These are phyloP conservation scores for Chionis minor DNA, from an alignment of 2,113 vertebrate species.

Conservation along the genomic window DNA sequence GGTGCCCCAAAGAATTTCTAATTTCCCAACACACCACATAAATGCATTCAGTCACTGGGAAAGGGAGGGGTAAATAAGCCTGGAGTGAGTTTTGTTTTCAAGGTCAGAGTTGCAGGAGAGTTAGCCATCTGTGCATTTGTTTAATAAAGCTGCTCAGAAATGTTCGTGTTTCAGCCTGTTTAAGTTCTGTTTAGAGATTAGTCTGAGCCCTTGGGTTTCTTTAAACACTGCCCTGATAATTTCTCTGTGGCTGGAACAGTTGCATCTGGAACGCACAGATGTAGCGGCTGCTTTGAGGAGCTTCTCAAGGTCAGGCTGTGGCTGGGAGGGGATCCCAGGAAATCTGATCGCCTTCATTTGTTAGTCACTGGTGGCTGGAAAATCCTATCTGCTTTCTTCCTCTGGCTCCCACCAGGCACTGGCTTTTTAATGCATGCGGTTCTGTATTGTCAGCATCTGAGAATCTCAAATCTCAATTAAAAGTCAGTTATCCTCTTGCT, in stretches of 20 bases:
- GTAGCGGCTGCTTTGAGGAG: background rate
- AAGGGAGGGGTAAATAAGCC: background rate
- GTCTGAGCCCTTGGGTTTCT: background rate
- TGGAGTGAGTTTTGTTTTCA: background rate
- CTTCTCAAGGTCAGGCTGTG: slow-evolving; percentile 36
- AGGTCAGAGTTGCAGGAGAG: background rate
- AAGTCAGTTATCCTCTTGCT: background rate
- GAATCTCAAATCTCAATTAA: background rate
- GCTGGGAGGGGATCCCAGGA: background rate
- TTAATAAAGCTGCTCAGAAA: slow-evolving; percentile 14
- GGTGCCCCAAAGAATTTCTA: background rate
- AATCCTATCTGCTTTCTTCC: background rate
- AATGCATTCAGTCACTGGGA: background rate
- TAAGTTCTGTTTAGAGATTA: slow-evolving; percentile 25
- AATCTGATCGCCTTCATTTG: background rate
- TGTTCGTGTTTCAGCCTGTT: background rate
- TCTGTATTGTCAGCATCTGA: slow-evolving; percentile 3
- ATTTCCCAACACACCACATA: background rate
- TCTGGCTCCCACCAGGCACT: background rate
- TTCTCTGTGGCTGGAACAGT: background rate
- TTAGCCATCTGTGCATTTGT: slow-evolving; percentile 19
- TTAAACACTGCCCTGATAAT: background rate
- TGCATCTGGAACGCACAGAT: background rate
- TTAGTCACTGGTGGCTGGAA: background rate
- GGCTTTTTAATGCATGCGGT: background rate